Evolutionary conservation across 2,797 vertebrate species (phyloP).

Genomic region (Tenualosa thibaudeaui): DNA sequence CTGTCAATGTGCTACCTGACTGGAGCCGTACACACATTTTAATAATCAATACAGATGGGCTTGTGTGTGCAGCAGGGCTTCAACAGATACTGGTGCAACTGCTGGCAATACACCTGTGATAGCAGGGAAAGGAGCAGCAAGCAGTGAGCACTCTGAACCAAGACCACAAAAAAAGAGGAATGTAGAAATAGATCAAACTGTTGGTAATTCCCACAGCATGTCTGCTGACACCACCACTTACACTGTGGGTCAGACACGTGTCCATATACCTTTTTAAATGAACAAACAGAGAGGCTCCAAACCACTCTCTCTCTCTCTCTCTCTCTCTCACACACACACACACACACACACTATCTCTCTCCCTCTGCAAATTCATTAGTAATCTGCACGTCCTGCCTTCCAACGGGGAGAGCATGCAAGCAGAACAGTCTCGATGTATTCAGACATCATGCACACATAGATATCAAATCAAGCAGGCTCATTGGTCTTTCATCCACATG

Average conservation of each 20-base stretch:
- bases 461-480: slow-evolving; percentile 34
- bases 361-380: not conserved
- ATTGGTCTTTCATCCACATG: slow-evolving; percentile 32
- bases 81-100: slow-evolving; percentile 15
- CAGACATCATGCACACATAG: slow-evolving; percentile 31
- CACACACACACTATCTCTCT: not conserved
- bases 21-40: slow-evolving; percentile 24
- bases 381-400: slow-evolving; percentile 31
- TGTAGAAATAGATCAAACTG: slow-evolving; percentile 1
- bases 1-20: slow-evolving; percentile 21
- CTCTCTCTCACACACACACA: too few species aligned
- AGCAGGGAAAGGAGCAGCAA: not conserved
- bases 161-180: not conserved
- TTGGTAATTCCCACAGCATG: slow-evolving; percentile 1
- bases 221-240: slow-evolving; percentile 6
- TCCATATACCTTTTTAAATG: slow-evolving; percentile 1
- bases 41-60: slow-evolving; percentile 21
- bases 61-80: not conserved
- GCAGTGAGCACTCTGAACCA: not conserved
- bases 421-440: slow-evolving; percentile 36
- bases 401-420: slow-evolving; percentile 31
- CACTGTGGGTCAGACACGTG: slow-evolving; percentile 22
- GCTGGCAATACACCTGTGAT: slow-evolving; percentile 21
- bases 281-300: not conserved
- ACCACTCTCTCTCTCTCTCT: too few species aligned